Conservation (phyloP, 2,797 vertebrate genomes). For the Yasuhikotakia modesta region DNA sequence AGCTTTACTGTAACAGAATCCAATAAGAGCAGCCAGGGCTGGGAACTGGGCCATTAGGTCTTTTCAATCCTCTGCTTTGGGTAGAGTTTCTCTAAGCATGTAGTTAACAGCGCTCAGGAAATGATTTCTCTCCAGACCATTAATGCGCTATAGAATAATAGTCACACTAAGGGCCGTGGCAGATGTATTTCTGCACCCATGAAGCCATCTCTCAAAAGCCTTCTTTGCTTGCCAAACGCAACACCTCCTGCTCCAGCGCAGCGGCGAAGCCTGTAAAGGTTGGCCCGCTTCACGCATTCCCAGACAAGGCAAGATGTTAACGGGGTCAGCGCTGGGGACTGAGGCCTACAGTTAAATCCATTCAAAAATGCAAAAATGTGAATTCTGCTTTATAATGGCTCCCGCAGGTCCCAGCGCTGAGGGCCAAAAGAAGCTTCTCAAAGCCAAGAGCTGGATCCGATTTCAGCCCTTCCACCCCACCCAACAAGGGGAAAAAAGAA, state of each 20-base stretch:
- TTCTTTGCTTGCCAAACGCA: constrained; percentile 59
- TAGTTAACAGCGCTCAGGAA: constrained; percentile 58
- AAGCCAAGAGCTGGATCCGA: constrained; percentile 59
- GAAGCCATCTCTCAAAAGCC: constrained; percentile 60
- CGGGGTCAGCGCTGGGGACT: constrained; percentile 56
- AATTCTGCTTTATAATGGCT: constrained; percentile 62
- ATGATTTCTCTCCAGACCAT: constrained; percentile 61
- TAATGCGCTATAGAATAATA: constrained; percentile 62
- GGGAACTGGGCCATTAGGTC: constrained; percentile 59
- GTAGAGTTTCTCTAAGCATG: constrained; percentile 56
- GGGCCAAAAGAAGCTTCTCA: constrained; percentile 61
- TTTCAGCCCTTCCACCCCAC: constrained; percentile 59
- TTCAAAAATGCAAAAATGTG: constrained; percentile 63
- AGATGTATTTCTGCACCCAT: constrained; percentile 62
- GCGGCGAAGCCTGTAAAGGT: constrained; percentile 53
- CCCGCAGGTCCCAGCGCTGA: constrained; percentile 53
- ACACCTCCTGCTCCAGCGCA: constrained; percentile 57
- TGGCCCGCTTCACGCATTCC: constrained; percentile 49
- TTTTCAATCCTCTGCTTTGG: constrained; percentile 54
- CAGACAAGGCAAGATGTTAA: constrained; percentile 60
- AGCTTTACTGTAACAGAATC: constrained; percentile 55
- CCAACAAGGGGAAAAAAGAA: constrained; percentile 34
- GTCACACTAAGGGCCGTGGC: constrained; percentile 58
- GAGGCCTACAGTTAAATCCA: constrained; percentile 61
- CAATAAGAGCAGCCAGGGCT: constrained; percentile 54